Conservation (phyloP, 2,797 vertebrate genomes). For the Distichodus sexfasciatus region DNA sequence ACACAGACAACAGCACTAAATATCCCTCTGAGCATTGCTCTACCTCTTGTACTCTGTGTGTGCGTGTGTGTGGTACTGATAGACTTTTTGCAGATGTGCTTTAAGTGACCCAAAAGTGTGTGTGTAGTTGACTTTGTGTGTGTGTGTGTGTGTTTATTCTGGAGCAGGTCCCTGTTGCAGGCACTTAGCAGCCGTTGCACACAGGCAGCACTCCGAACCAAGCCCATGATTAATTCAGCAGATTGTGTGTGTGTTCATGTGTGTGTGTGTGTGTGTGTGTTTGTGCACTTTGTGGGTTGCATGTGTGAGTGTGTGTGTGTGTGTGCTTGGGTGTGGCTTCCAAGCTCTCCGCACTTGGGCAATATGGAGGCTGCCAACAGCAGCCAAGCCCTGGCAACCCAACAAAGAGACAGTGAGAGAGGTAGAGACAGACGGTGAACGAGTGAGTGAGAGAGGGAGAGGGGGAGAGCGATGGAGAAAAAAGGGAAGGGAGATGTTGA, state of each 20-base stretch:
- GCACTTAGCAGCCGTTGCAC: constrained; percentile 12
- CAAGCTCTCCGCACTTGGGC: constrained; percentile 56
- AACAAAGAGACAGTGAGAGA: constrained; percentile 56
- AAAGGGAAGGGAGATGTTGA: no score
- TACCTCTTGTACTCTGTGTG: not conserved
- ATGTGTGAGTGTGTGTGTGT: constrained; percentile 65
- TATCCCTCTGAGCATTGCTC: constrained; percentile 51
- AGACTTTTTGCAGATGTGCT: not conserved
- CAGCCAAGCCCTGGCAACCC: constrained; percentile 64
- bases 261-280: not conserved
- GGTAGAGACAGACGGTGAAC: constrained; percentile 56
- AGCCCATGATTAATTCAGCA: constrained; percentile 41
- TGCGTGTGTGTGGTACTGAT: not conserved
- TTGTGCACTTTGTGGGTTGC: not conserved
- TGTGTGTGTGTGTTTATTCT: constrained; percentile 1
- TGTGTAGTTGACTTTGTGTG: not conserved
- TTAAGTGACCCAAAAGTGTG: constrained; percentile 30
- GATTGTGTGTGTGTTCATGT: not conserved
- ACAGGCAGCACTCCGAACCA: constrained; percentile 5
- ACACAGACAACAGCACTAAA: no score
- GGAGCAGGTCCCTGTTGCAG: not conserved
- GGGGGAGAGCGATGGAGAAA: not conserved
- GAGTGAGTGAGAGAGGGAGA: constrained; percentile 45
- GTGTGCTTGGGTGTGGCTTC: constrained; percentile 51
- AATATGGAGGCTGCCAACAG: constrained; percentile 50